A percentile compares a stretch with the other conserved stretches of the same genome.
These are phyloP conservation scores for Dipodomys spectabilis DNA, from an alignment of 2,113 vertebrate genomes.

Conservation along the genomic window DNA sequence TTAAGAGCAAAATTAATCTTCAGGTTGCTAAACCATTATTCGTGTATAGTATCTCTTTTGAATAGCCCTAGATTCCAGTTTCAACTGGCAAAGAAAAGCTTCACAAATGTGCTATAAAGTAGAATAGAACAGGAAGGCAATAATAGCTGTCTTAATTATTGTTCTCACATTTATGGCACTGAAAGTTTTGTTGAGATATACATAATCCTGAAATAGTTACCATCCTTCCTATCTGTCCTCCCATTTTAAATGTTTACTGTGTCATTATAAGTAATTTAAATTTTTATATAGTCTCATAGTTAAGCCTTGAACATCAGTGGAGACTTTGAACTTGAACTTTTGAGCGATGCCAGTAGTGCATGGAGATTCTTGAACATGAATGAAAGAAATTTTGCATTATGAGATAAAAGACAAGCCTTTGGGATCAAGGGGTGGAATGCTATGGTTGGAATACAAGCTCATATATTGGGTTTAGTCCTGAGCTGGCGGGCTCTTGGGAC, in stretches of 20 bases:
- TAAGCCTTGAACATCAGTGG: too few species aligned
- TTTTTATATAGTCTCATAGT: too few species aligned
- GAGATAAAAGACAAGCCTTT: too few species aligned
- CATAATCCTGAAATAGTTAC: neutral
- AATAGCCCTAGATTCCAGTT: slow-evolving; percentile 11
- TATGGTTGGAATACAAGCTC: neutral
- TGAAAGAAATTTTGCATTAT: too few species aligned
- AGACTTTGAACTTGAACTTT: too few species aligned
- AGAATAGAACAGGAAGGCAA: slow-evolving; percentile 22
- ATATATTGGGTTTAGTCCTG: neutral
- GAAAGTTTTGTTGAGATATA: neutral
- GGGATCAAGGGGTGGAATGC: too few species aligned
- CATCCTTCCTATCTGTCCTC: too few species aligned
- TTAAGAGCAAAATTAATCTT: neutral
- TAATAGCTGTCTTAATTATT: neutral
- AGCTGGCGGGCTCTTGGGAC: neutral
- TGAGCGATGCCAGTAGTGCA: too few species aligned
- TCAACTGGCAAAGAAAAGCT: neutral
- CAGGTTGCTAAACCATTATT: neutral
- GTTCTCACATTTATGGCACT: slow-evolving; percentile 29
- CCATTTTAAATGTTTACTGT: too few species aligned
- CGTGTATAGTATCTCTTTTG: neutral
- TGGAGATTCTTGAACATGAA: too few species aligned
- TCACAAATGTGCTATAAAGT: slow-evolving; percentile 1
- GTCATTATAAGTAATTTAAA: too few species aligned